Percentiles rank a stretch among this genome's conserved stretches.
Conservation (phyloP, 2,888 invertebrate species). For the Philereme vetulata region DNA sequence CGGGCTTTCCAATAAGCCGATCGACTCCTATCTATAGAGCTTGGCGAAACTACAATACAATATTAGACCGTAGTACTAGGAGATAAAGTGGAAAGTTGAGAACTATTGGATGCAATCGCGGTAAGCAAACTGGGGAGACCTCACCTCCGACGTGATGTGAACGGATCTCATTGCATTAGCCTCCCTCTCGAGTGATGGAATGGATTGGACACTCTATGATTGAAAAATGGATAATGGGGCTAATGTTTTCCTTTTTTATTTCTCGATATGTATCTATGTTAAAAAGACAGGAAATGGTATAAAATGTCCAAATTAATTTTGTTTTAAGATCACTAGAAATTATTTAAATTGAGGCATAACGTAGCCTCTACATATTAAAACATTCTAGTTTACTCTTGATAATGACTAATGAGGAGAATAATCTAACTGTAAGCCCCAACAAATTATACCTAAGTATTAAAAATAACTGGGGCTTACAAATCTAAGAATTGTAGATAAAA, state of each 20-base stretch:
- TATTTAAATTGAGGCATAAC: too few relatives aligned
- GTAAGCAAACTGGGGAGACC: slow-evolving; percentile 18
- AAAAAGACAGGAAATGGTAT: too few relatives aligned
- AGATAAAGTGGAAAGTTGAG: slow-evolving; percentile 17
- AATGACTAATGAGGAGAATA: too few relatives aligned
- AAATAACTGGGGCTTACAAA: too few relatives aligned
- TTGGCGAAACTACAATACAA: slow-evolving; percentile 9
- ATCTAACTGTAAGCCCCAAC: too few relatives aligned
- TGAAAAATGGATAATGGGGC: slow-evolving; percentile 19
- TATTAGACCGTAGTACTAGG: slow-evolving; percentile 13
- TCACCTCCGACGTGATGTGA: slow-evolving; percentile 28
- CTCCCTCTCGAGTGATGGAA: slow-evolving; percentile 10
- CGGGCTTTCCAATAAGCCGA: slow-evolving; percentile 44
- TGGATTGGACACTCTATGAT: slow-evolving; percentile 24
- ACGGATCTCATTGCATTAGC: slow-evolving; percentile 31
- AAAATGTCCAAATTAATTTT: too few relatives aligned
- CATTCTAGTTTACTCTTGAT: too few relatives aligned
- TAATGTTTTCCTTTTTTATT: not conserved
- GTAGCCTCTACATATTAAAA: too few relatives aligned
- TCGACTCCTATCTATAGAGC: slow-evolving; percentile 37
- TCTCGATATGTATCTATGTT: too few relatives aligned
- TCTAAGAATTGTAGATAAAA: too few relatives aligned
- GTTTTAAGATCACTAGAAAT: too few relatives aligned
- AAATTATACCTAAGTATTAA: too few relatives aligned
- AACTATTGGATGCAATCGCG: slow-evolving; percentile 1